Conservation (phyloP, 2,113 vertebrate species). For the Polypterus bichir region DNA sequence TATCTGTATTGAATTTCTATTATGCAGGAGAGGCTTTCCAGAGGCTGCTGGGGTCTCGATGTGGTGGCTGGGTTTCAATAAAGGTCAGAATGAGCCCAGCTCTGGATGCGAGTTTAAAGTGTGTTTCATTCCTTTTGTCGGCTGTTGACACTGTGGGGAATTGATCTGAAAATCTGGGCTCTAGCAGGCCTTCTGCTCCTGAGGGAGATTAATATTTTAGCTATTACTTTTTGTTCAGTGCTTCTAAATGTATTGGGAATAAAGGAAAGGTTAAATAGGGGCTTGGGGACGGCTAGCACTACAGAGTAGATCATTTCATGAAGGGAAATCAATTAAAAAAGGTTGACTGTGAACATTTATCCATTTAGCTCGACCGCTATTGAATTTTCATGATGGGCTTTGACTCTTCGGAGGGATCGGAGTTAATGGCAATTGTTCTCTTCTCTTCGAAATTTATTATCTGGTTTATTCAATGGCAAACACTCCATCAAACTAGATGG, state of each 20-base stretch:
- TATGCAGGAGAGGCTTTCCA: constrained; percentile 53
- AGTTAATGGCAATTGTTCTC: constrained; percentile 97
- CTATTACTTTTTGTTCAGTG: constrained; percentile 64
- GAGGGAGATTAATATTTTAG: constrained; percentile 74
- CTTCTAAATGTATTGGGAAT: constrained; percentile 69
- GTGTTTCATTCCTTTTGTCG: constrained; percentile 60
- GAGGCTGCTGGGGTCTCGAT: constrained; percentile 48
- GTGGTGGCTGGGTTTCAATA: constrained; percentile 58
- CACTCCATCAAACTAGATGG: constrained; percentile 96
- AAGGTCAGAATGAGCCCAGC: constrained; percentile 62
- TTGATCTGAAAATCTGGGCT: constrained; percentile 67
- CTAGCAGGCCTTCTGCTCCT: constrained; percentile 62
- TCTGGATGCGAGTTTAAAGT: constrained; percentile 56
- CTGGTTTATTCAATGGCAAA: constrained; percentile 96
- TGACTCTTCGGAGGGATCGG: constrained; percentile 85
- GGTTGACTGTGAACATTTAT: constrained; percentile 94
- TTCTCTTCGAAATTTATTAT: constrained; percentile 96
- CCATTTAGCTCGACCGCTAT: constrained; percentile 96
- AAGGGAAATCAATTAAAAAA: constrained; percentile 98
- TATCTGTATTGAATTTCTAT: constrained; percentile 80
- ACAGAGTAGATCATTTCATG: constrained; percentile 90
- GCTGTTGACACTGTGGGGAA: constrained; percentile 62
- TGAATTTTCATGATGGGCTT: constrained; percentile 98
- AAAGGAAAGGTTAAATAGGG: constrained; percentile 77
- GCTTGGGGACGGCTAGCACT: constrained; percentile 68